A percentile compares a stretch with the other conserved stretches of the same genome.
These are phyloP conservation scores for Drosophila recens DNA, from an alignment of 2,888 invertebrate genomes.

Conservation along the genomic window DNA sequence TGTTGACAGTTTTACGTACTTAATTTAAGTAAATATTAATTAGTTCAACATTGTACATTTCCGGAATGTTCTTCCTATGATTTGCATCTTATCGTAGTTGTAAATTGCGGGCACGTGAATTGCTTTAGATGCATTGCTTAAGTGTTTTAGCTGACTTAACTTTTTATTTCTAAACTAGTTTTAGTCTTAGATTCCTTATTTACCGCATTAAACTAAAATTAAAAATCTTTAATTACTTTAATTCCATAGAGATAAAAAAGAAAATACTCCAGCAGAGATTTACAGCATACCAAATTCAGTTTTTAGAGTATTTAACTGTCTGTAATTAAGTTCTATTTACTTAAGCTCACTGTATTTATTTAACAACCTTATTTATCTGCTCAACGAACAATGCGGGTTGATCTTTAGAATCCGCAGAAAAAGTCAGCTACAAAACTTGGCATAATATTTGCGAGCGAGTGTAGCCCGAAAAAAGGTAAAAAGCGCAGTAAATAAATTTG, in stretches of 20 bases:
- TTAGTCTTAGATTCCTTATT: not conserved
- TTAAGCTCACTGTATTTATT: constrained; percentile 13
- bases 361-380: constrained; percentile 19
- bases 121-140: no score
- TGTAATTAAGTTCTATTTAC: no score
- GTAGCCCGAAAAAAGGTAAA: constrained; percentile 7
- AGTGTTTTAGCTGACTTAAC: no score
- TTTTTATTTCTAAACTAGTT: no score
- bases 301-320: constrained; percentile 17
- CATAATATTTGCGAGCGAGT: constrained; percentile 37
- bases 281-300: not conserved
- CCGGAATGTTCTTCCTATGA: not conserved
- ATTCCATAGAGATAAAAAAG: not conserved
- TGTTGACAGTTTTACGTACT: constrained; percentile 2
- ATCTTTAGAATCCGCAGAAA: constrained; percentile 31
- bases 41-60: constrained; percentile 18
- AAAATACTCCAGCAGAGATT: not conserved
- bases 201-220: not conserved
- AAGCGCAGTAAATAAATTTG: constrained; percentile 33
- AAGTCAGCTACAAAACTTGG: constrained; percentile 14
- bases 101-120: constrained; percentile 29
- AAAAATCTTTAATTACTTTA: not conserved
- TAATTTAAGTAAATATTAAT: constrained; percentile 18
- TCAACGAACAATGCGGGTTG: constrained; percentile 20
- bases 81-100: constrained; percentile 10